Conservation (phyloP, 1,140 invertebrate genomes). For the Scaptomyza graminum region DNA sequence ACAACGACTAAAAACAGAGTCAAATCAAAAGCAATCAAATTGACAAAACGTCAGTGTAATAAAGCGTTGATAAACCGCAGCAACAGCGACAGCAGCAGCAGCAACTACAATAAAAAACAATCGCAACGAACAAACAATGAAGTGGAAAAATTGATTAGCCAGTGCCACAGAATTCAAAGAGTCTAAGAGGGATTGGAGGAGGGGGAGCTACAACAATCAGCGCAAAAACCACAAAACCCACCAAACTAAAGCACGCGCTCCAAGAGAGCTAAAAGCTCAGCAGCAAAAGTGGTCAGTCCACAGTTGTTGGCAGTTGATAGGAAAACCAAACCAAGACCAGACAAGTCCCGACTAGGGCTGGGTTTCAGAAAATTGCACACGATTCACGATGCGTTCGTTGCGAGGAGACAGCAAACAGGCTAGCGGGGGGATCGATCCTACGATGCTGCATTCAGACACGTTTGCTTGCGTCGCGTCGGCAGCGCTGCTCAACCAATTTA, state of each 20-base stretch:
- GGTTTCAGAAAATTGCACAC: slow-evolving; percentile 69
- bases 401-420: not conserved
- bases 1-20: slow-evolving; percentile 26
- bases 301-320: not conserved
- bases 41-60: slow-evolving; percentile 82
- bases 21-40: slow-evolving; percentile 82
- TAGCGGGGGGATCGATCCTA: slow-evolving; percentile 1
- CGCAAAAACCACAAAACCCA: slow-evolving; percentile 54
- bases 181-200: not conserved
- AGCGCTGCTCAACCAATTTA: slow-evolving; percentile 77
- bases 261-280: too few species aligned
- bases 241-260: slow-evolving; percentile 38
- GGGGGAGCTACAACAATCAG: slow-evolving; percentile 38
- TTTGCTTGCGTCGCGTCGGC: slow-evolving; percentile 62
- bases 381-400: slow-evolving; percentile 58
- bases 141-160: slow-evolving; percentile 70
- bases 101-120: slow-evolving; percentile 17
- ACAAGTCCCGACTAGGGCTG: slow-evolving; percentile 40
- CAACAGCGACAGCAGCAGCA: slow-evolving; percentile 15
- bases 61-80: slow-evolving; percentile 82
- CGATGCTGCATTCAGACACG: slow-evolving; percentile 78
- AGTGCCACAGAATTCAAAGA: not conserved
- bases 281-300: slow-evolving; percentile 48
- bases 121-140: slow-evolving; percentile 44
- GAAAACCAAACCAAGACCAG: slow-evolving; percentile 16